A percentile compares a stretch with the other conserved stretches of the same genome.
phyloP scores from a whole-genome alignment of 2,113 vertebrate genomes.

The Coturnix japonica region DNA sequence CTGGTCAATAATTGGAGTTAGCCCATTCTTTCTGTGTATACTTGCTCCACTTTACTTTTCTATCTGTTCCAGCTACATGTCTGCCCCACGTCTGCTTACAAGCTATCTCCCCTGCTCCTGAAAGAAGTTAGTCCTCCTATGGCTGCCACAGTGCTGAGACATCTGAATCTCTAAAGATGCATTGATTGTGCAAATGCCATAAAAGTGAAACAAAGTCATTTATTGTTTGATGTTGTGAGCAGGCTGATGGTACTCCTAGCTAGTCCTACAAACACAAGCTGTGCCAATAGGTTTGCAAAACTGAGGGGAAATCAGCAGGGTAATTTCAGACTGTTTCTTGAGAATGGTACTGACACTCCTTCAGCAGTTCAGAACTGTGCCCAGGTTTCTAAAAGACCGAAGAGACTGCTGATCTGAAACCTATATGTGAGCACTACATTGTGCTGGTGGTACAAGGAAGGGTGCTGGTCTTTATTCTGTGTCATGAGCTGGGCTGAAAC shows the following conservation, averaged over 20 bases:
- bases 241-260: background rate
- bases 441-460: background rate
- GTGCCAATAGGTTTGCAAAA: background rate
- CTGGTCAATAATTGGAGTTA: background rate
- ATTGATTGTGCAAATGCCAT: rapidly evolving
- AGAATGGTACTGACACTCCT: background rate
- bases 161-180: background rate
- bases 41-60: background rate
- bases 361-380: background rate
- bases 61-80: background rate
- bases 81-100: background rate
- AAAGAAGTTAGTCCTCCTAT: background rate
- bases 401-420: background rate
- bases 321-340: background rate
- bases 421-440: rapidly evolving
- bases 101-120: background rate
- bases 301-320: background rate
- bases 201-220: background rate
- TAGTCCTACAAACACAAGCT: background rate
- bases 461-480: background rate
- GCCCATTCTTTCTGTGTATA: background rate
- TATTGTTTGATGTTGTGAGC: background rate
- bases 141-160: background rate
- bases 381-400: background rate
- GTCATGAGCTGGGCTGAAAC: background rate